Base-by-base conservation (phyloP, 2,113 vertebrate species). In the Neofelis nebulosa region DNA sequence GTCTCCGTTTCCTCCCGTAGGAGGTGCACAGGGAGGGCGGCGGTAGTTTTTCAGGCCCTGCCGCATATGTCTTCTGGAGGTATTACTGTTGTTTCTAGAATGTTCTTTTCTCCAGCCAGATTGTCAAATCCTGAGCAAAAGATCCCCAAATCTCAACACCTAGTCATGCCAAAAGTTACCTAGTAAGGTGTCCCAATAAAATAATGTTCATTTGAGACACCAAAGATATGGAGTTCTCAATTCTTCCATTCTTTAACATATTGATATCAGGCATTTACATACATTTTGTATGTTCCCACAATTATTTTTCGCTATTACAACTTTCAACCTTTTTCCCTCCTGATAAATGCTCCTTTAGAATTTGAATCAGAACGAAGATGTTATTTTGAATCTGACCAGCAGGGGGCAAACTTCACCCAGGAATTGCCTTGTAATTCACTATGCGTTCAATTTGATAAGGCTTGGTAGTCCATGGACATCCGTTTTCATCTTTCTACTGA, bases 391-490 rank as follows among this genome's bases (percentile, higher is more conserved):
- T 96, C 2, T 95, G 57, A 81, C 94, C 98, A 98, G 96, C 96
- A 98, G 98, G 88, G 97, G 97, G 97, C 97, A 98, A 71, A 79
- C 98, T 96, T 98, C 90, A 87, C 97, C 90, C 96, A 98, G 94
- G 55, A 98, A 98, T 98, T 84, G 41, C 55, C 52, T 16, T 27
- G n/a, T 25, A 57, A 65, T 55, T 63, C 33, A 21, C 50, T 27
- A 0, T 16, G 2, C 7, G 25, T 86, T 92, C 16, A 16, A 74
- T 21, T 74, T 36, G 38, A 18, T 41, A 31, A 11, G 57, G 63
- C 25, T 88, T 91, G 52, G 61, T 16, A 36, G 48, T 48, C 36
- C 10, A 3, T 11, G 13, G 31, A 78, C 21, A 1, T 31, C 0
- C 1, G 14, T 92, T 87, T 96, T 95, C 89, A 45, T 87, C 86